A percentile compares a stretch with the other conserved stretches of the same genome.
These are phyloP conservation scores for Dicranocentrus wangi DNA, from an alignment of 2,888 invertebrate genomes.

Conservation along the genomic window DNA sequence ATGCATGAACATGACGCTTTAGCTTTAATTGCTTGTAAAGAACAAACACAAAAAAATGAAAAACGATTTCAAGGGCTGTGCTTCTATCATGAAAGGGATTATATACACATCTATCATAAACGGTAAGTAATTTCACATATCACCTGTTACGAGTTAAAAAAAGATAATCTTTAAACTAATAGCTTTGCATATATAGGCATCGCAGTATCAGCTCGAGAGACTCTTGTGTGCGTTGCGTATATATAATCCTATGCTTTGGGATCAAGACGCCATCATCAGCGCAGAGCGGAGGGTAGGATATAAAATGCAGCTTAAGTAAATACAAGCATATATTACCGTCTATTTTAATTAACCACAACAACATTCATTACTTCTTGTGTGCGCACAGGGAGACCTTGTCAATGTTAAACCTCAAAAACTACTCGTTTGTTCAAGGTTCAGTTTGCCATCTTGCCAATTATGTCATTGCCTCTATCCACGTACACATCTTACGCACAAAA, in stretches of 20 bases:
- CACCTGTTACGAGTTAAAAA: neutral
- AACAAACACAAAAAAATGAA: constrained; percentile 24
- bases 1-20: neutral
- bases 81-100: neutral
- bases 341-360: constrained; percentile 24
- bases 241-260: too few relatives aligned
- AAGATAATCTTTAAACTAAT: too few relatives aligned
- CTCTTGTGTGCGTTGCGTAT: too few relatives aligned
- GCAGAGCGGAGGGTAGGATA: too few relatives aligned
- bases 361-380: neutral
- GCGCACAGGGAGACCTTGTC: constrained; percentile 31
- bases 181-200: too few relatives aligned
- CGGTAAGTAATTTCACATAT: neutral
- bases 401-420: constrained; percentile 44
- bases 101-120: neutral
- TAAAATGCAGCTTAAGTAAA: constrained; percentile 6
- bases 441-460: constrained; percentile 42
- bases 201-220: too few relatives aligned
- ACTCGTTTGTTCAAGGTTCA: constrained; percentile 42
- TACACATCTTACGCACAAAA: neutral
- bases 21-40: constrained; percentile 20
- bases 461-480: constrained; percentile 45
- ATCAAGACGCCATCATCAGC: too few relatives aligned
- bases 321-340: neutral
- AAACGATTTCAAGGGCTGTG: constrained; percentile 45